These are phyloP conservation scores for Lepidocolaptes lacrymiger DNA, from an alignment of 2,797 vertebrate species.

Conservation along the genomic window DNA sequence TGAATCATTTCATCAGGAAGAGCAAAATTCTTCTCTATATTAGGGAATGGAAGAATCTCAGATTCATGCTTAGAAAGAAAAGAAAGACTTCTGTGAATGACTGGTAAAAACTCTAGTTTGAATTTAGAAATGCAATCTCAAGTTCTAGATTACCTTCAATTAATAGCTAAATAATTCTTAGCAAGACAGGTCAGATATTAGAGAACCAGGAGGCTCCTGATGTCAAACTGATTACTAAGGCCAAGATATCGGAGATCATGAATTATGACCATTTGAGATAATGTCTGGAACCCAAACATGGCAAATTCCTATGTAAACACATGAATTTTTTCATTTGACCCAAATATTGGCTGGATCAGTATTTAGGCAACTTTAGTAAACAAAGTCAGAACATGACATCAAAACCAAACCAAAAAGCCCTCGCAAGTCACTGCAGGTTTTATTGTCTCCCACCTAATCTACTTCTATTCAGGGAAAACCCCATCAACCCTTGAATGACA, in stretches of 20 bases:
- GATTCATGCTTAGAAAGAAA: conserved; percentile 89
- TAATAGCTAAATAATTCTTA: background rate
- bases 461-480: background rate
- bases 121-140: background rate
- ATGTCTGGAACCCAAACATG: background rate
- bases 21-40: conserved; percentile 93
- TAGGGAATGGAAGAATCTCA: conserved; percentile 95
- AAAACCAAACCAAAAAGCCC: background rate
- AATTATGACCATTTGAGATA: background rate
- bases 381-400: background rate
- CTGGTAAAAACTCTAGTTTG: background rate
- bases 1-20: conserved; percentile 97
- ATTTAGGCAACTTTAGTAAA: background rate
- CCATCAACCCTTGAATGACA: background rate
- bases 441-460: background rate
- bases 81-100: background rate
- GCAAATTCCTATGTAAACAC: background rate
- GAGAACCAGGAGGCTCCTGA: background rate
- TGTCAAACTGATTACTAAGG: background rate
- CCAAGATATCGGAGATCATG: background rate
- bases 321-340: background rate
- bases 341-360: background rate
- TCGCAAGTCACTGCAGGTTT: background rate
- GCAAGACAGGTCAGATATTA: background rate
- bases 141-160: background rate